Evolutionary conservation across 2,888 invertebrate species (phyloP).

Genomic region (Clostera curtula): DNA sequence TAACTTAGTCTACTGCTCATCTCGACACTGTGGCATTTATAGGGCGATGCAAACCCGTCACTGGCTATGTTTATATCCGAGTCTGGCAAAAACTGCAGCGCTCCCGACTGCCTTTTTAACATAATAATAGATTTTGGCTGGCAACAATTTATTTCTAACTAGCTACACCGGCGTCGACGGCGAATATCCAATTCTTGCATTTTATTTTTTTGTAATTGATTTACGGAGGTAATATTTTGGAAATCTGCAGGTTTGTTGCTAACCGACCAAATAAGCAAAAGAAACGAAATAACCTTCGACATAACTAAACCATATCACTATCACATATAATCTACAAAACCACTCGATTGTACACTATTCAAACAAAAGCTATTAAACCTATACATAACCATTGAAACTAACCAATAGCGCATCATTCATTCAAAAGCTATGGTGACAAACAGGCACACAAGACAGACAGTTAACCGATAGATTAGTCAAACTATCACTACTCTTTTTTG

Average conservation of each 20-base stretch:
- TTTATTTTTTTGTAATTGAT: slow-evolving; percentile 1
- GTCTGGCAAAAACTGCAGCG: slow-evolving; percentile 51
- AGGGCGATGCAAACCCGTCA: slow-evolving; percentile 37
- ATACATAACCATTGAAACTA: no score
- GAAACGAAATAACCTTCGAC: no score
- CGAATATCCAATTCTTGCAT: slow-evolving; percentile 9
- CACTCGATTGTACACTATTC: no score
- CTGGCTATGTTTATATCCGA: slow-evolving; percentile 52
- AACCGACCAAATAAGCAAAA: slow-evolving; percentile 1
- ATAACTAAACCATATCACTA: no score
- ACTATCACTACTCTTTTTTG: no score
- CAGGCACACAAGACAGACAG: no score
- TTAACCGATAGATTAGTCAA: no score
- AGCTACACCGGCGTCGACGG: slow-evolving; percentile 20
- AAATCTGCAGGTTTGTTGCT: background rate
- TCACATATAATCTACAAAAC: no score
- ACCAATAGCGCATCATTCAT: no score
- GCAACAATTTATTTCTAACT: slow-evolving; percentile 49
- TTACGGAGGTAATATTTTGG: background rate
- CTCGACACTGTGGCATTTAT: slow-evolving; percentile 19
- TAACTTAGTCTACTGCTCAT: no score
- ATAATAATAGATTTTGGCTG: slow-evolving; percentile 61
- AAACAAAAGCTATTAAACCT: no score
- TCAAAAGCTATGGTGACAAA: no score
- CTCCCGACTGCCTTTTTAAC: slow-evolving; percentile 51